Conservation (phyloP, 2,113 vertebrate genomes). For the Piaya cayana region DNA sequence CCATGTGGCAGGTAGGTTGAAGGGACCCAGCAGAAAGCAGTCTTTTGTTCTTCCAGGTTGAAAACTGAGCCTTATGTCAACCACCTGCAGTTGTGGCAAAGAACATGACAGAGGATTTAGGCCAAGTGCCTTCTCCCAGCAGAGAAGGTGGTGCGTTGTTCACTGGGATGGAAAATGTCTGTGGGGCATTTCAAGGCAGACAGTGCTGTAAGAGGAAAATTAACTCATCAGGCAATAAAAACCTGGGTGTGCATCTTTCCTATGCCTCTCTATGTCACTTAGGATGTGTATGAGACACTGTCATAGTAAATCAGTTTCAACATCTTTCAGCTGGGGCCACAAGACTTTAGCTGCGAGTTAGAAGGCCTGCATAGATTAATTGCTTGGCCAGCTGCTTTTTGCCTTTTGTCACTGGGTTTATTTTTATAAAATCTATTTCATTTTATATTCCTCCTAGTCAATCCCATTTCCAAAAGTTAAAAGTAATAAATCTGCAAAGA, state of each 20-base stretch:
- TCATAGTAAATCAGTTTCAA: neutral
- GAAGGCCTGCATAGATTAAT: neutral
- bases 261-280: neutral
- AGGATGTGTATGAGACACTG: neutral
- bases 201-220: neutral
- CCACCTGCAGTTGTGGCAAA: neutral
- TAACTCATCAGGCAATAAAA: neutral
- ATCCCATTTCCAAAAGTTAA: neutral
- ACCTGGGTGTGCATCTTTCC: neutral
- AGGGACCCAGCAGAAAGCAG: neutral
- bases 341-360: conserved; percentile 19
- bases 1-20: neutral
- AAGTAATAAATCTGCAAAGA: neutral
- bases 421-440: neutral
- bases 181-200: neutral
- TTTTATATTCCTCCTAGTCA: neutral
- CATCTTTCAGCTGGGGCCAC: neutral
- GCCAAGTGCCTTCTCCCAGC: neutral
- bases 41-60: neutral
- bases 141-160: neutral
- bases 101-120: neutral
- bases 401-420: neutral
- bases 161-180: neutral
- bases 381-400: neutral
- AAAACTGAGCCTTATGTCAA: neutral